Percentiles rank a stretch among this genome's conserved stretches.
phyloP scores from a whole-genome alignment of 2,888 invertebrate species.

The Emmelina monodactyla region DNA sequence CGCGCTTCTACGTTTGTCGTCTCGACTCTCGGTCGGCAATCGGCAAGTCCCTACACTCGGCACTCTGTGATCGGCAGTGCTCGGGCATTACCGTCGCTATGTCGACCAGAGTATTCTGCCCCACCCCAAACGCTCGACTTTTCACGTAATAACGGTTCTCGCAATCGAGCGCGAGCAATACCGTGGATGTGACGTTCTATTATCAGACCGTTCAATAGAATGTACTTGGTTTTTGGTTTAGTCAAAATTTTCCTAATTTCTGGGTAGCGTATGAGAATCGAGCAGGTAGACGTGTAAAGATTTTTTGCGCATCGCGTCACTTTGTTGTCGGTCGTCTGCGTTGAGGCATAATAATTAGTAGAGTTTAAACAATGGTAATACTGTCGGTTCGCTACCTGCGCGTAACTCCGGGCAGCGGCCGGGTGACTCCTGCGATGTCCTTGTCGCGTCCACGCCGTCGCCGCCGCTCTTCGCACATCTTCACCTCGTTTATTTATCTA shows the following conservation, averaged over 20 bases:
- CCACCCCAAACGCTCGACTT: conserved; percentile 57
- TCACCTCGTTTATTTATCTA: conserved; percentile 10
- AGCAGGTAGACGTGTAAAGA: conserved; percentile 29
- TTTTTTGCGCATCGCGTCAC: conserved; percentile 39
- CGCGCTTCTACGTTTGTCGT: conserved; percentile 53
- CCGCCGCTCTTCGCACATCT: conserved; percentile 22
- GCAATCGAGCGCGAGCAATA: conserved; percentile 57
- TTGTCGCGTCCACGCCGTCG: conserved; percentile 34
- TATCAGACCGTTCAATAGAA: neutral
- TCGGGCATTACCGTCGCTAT: conserved; percentile 57
- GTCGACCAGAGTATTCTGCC: conserved; percentile 35
- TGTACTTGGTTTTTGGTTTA: neutral
- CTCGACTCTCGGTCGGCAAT: conserved; percentile 46
- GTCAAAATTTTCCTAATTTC: neutral
- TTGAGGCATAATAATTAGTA: conserved; percentile 61
- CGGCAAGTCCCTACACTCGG: conserved; percentile 7
- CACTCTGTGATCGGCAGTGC: conserved; percentile 52
- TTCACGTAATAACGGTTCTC: conserved; percentile 66
- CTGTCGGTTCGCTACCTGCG: conserved; percentile 60
- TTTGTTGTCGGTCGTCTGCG: conserved; percentile 40
- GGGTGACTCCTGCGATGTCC: conserved; percentile 51
- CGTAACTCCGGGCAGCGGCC: conserved; percentile 38
- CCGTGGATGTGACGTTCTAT: conserved; percentile 36
- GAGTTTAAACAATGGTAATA: conserved; percentile 63
- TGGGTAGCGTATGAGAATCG: neutral